These are phyloP conservation scores for Amphipyra berbera DNA, from an alignment of 2,888 invertebrate genomes.

Conservation along the genomic window DNA sequence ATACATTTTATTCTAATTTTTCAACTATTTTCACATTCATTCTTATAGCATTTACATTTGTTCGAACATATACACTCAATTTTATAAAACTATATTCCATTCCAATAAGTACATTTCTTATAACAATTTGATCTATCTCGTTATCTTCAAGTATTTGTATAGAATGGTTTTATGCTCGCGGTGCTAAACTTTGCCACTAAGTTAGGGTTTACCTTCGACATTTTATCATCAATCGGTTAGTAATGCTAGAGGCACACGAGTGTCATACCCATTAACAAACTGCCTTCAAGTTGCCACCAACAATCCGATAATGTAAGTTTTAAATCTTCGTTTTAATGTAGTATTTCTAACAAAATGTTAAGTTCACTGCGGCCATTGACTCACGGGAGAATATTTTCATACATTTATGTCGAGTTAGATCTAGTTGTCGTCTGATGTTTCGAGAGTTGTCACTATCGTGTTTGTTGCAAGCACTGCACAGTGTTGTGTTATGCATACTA, in stretches of 20 bases:
- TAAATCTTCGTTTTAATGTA: conserved; percentile 39
- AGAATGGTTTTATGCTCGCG: conserved; percentile 56
- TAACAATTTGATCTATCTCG: conserved; percentile 24
- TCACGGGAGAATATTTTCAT: conserved; percentile 55
- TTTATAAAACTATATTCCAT: conserved; percentile 48
- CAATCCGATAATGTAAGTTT: conserved; percentile 41
- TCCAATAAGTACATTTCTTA: conserved; percentile 41
- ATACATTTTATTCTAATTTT: conserved; percentile 29
- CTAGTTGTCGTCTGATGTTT: conserved; percentile 54
- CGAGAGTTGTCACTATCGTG: conserved; percentile 49
- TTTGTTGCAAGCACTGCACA: conserved; percentile 51
- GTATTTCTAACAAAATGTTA: conserved; percentile 44
- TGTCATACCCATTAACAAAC: conserved; percentile 60
- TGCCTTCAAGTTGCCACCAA: conserved; percentile 55
- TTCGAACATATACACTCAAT: conserved; percentile 45
- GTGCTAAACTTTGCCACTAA: conserved; percentile 74
- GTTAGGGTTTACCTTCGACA: conserved; percentile 43
- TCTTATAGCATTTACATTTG: conserved; percentile 49
- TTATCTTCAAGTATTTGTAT: conserved; percentile 47
- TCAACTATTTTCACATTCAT: conserved; percentile 27
- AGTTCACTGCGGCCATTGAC: conserved; percentile 56
- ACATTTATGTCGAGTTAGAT: conserved; percentile 45
- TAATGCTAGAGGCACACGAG: conserved; percentile 67
- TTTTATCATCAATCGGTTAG: conserved; percentile 59
- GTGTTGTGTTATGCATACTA: conserved; percentile 37